phyloP scores from a whole-genome alignment of 2,888 invertebrate genomes.

The Colostygia pectinataria region DNA sequence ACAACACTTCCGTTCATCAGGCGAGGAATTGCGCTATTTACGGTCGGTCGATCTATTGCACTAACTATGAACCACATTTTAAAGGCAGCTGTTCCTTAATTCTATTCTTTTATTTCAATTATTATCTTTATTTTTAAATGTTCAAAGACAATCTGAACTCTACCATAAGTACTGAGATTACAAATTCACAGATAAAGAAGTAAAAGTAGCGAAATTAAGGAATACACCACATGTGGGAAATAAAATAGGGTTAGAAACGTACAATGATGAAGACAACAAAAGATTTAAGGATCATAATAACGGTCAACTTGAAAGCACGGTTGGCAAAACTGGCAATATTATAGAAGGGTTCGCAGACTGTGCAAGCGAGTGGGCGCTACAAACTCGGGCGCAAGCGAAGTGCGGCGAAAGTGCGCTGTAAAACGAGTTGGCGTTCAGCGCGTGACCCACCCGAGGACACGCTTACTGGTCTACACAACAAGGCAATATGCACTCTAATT shows the following conservation, averaged over 20 bases:
- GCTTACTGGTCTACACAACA: conserved; percentile 48
- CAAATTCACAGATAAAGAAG: too few species aligned
- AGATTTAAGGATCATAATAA: not conserved
- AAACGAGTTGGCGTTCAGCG: conserved; percentile 74
- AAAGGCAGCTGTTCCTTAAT: too few species aligned
- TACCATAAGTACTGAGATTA: too few species aligned
- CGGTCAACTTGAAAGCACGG: conserved; percentile 8
- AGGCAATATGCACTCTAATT: conserved; percentile 53
- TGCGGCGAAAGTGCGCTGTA: conserved; percentile 76
- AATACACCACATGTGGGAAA: not conserved
- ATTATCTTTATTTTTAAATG: too few species aligned
- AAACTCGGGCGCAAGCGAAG: conserved; percentile 63
- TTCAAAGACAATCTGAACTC: too few species aligned
- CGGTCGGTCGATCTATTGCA: conserved; percentile 50
- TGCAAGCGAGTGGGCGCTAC: conserved; percentile 63
- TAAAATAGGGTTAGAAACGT: conserved; percentile 3
- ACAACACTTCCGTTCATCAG: conserved; percentile 78
- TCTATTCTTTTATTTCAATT: too few species aligned
- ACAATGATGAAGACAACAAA: conserved; percentile 3
- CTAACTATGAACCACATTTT: too few species aligned
- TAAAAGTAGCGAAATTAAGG: not conserved
- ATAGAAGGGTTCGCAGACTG: conserved; percentile 45
- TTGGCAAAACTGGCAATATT: conserved; percentile 11
- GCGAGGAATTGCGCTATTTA: conserved; percentile 64
- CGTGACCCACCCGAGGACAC: conserved; percentile 80